Evolutionary conservation across 2,113 vertebrate species (phyloP), one percentile per base, ranked within the genome.

Genomic region (Scalopus aquaticus): DNA sequence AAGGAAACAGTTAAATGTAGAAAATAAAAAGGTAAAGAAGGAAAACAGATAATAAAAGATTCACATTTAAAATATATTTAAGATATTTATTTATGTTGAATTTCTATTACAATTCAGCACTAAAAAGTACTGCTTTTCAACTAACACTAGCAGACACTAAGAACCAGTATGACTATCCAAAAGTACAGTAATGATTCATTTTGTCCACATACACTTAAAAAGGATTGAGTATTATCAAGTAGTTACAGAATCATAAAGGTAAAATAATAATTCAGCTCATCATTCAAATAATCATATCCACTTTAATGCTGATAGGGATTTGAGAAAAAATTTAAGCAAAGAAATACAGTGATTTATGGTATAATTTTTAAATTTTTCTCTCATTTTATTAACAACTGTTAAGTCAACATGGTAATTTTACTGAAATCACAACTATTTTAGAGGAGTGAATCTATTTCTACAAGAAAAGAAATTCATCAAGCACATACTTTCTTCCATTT

Each of bases 181-280:
- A 84, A 46, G 46, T 49, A 73, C 2, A 78, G 32, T 6, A 2
- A 81, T 20, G 67, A 65, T 22, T 62, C 17, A 62, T 11, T 73
- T 65, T 82, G 56, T 28, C 17, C 54, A 64, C 9, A 74, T 30
- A 82, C 17, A 86, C 28, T 37, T 65, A 17, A 46, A 76, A 58
- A 30, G 6, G 9, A 62, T 28, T 73, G 17, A 58, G 39, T 79
- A 84, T 49, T 54, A 64, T 9, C 17, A 10, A 64, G 32, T 3
- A 49, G 19, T 82, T 82, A 79, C 4, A 79, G 49, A 96, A 84
- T 16, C 26, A 17, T 44, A 58, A 60, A 3, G 20, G 13, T 90
- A 79, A 96, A 96, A 62, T 62, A 17, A 88, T 84, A 93, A 91
- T 6, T 81, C 15, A 5, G 65, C 30, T 54, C 42, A 60, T 60